Conservation (phyloP, 2,113 vertebrate species). For the Malaclemys terrapin region DNA sequence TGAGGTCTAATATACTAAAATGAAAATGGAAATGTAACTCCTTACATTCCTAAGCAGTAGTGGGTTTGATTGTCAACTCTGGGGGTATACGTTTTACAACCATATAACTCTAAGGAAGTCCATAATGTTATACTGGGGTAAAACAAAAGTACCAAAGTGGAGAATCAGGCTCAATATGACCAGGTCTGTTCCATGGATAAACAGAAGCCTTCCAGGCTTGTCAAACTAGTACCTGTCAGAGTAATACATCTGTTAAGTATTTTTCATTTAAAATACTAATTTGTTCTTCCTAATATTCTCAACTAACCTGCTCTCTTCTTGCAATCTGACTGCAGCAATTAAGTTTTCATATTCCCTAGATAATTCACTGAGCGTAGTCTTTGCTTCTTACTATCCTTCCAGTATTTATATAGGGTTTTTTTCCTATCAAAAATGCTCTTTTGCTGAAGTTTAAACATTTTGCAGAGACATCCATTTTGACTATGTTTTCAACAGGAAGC, state of each 20-base stretch:
- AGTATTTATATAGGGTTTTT: background rate
- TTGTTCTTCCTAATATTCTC: background rate
- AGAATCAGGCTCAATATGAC: background rate
- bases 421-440: background rate
- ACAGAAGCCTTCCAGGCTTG: background rate
- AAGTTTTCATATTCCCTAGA: background rate
- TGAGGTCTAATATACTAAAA: background rate
- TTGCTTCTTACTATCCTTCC: background rate
- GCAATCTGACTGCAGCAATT: background rate
- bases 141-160: background rate
- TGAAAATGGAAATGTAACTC: background rate
- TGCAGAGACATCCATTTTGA: background rate
- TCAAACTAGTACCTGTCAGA: background rate
- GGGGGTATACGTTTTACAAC: background rate
- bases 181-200: background rate
- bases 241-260: background rate
- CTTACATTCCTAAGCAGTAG: background rate
- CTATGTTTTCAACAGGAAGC: background rate
- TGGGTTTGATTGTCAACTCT: background rate
- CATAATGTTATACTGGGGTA: background rate
- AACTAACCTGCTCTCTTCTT: background rate
- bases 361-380: background rate
- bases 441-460: background rate
- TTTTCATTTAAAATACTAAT: background rate
- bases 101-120: background rate